phyloP scores from a whole-genome alignment of 2,888 invertebrate species.

The Troides oblongomaculatus region DNA sequence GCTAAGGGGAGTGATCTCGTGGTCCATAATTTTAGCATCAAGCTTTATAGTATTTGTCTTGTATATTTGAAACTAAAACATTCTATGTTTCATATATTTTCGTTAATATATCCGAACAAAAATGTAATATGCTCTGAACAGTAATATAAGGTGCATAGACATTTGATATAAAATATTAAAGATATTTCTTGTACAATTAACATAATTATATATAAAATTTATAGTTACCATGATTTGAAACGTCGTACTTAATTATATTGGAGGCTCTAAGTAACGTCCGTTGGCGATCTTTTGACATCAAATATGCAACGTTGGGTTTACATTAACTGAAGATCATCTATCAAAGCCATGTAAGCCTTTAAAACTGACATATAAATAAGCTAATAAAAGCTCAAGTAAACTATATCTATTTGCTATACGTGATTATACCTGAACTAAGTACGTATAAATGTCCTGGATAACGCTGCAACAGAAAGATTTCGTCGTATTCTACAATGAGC shows the following conservation, averaged over 20 bases:
- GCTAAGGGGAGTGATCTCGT: background rate
- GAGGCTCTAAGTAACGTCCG: constrained; percentile 21
- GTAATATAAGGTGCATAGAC: too few relatives aligned
- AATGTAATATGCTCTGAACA: too few relatives aligned
- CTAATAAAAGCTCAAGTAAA: constrained; percentile 12
- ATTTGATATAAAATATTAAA: too few relatives aligned
- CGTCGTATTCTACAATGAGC: too few relatives aligned
- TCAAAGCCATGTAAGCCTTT: constrained; percentile 21
- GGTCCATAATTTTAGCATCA: background rate
- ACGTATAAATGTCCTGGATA: too few relatives aligned
- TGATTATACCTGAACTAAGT: too few relatives aligned
- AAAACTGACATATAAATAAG: constrained; percentile 23
- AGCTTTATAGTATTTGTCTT: background rate
- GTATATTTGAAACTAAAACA: background rate
- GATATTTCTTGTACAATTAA: background rate
- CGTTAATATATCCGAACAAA: too few relatives aligned
- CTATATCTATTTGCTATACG: background rate
- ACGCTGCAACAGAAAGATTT: too few relatives aligned
- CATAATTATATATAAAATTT: background rate
- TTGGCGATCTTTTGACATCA: constrained; percentile 28
- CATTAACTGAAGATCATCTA: constrained; percentile 27
- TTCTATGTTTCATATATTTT: background rate
- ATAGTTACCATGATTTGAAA: background rate
- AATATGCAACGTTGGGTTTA: constrained; percentile 17
- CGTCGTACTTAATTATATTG: constrained; percentile 18